Base-by-base conservation (phyloP, 2,113 vertebrate species). In the Eidolon helvum region DNA sequence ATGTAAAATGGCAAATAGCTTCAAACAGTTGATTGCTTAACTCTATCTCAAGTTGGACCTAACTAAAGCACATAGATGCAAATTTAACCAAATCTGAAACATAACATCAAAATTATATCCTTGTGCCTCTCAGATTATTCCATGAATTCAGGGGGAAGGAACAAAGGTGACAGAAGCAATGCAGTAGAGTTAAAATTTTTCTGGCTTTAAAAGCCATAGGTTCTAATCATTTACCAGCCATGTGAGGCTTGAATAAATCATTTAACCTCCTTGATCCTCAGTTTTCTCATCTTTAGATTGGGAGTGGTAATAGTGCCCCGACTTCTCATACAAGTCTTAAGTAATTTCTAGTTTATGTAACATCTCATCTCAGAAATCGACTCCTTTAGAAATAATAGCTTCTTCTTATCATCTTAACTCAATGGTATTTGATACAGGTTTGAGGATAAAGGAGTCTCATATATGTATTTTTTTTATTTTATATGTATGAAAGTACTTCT, bases 1-100 rank as follows among this genome's bases (percentile, higher is more conserved):
- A 69, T 40, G 26, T 50, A 90, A 97, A 77, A 71, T 28, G 88
- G 35, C 7, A 74, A 92, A 87, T 66, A 83, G 59, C 72, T 91
- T 94, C 78, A 66, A 86, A 68, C 8, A 53, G n/a, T 83, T 91
- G 63, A 43, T 59, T 50, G 5, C 21, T 92, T 33, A 72, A 33
- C 45, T 94, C 35, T 75, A 35, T 71, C 40, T 88, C 48, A 66
- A 84, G 65, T 85, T 72, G 75, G 75, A 89, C 28, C 77, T 66
- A 65, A 72, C 21, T 15, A 71, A 93, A 85, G 61, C 18, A 24
- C 28, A 16, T 50, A 12, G 26, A 68, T 19, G 10, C 59, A 35
- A 8, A 35, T 45, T 79, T 35, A 90, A 61, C 43, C 80, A 94
- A 68, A 69, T 35, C 33, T 35, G 69, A 92, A 50, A 40, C 1